These are phyloP conservation scores for Sylvicapra grimmia DNA, from an alignment of 2,113 vertebrate genomes.

Conservation along the genomic window DNA sequence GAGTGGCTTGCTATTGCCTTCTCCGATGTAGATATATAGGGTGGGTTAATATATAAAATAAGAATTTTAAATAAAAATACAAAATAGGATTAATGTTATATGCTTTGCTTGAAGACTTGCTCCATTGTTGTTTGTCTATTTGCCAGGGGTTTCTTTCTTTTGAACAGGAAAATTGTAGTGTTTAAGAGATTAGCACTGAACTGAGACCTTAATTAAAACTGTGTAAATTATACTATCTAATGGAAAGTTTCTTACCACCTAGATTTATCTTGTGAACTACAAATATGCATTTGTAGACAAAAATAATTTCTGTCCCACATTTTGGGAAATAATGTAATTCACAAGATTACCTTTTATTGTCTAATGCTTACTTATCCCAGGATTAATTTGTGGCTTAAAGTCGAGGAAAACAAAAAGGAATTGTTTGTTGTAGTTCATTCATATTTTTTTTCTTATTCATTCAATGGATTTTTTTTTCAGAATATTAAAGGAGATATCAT, in stretches of 20 bases:
- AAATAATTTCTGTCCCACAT: neutral
- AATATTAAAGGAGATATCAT: neutral
- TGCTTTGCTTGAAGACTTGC: neutral
- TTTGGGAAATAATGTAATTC: neutral
- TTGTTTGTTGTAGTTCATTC: neutral
- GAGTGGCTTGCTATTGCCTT: no score
- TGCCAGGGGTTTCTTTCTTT: neutral
- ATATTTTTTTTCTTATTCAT: neutral
- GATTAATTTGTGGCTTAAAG: neutral
- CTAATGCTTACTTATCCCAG: neutral
- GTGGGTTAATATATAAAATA: neutral
- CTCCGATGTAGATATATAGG: neutral
- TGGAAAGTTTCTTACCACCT: neutral
- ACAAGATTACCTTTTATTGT: neutral
- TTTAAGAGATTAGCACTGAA: neutral
- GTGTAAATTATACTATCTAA: neutral
- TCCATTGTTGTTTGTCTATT: neutral
- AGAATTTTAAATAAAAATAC: neutral
- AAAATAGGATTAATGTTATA: neutral
- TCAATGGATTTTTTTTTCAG: neutral
- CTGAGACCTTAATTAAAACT: neutral
- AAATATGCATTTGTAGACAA: neutral
- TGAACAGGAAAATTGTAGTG: neutral
- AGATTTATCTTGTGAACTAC: neutral
- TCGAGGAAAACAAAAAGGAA: neutral